Conservation (phyloP, 2,797 vertebrate species). For the Cossypha caffra region DNA sequence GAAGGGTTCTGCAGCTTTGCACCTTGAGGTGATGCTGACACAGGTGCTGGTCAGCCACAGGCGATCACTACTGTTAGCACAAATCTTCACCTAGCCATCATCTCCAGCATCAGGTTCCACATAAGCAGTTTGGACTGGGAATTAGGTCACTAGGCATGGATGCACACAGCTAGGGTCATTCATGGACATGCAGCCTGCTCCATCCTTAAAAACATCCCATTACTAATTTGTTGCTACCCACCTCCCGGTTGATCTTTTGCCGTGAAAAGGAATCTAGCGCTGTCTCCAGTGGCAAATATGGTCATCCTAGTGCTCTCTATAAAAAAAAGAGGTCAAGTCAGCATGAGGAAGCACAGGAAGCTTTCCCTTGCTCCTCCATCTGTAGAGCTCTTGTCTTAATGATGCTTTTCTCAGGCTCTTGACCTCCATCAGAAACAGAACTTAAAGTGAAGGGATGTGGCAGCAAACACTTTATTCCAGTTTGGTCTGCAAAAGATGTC, state of each 20-base stretch:
- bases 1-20: neutral
- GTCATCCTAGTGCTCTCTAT: neutral
- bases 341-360: neutral
- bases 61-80: accelerated
- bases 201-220: neutral
- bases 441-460: neutral
- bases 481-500: neutral
- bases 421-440: neutral
- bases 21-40: neutral
- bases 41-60: neutral
- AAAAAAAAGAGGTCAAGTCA: neutral
- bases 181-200: neutral
- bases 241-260: neutral
- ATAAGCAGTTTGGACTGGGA: neutral
- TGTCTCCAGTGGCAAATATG: neutral
- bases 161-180: neutral
- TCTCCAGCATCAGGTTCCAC: neutral
- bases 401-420: neutral
- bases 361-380: neutral
- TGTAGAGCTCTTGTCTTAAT: neutral
- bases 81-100: neutral
- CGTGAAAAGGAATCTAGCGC: neutral
- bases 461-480: neutral
- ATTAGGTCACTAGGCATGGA: neutral
- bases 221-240: neutral